Conservation (phyloP, 1,140 invertebrate species). For the Aphelenchoides fujianensis region DNA sequence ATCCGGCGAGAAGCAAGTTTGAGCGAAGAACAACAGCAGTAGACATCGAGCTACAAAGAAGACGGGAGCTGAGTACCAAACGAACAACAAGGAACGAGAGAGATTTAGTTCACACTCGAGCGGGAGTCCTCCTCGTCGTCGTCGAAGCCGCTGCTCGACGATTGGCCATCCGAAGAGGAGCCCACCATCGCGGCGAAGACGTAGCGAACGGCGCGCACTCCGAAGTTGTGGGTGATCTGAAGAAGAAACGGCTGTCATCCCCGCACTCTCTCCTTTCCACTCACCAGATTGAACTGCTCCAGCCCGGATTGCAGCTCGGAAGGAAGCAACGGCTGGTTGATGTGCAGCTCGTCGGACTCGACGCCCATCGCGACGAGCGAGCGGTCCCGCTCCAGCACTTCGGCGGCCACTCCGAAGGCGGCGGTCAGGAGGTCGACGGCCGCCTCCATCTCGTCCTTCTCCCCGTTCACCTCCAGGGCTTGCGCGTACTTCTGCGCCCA, state of each 20-base stretch:
- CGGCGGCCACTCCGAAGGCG: neutral
- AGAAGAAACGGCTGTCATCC: neutral
- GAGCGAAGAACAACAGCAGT: no score
- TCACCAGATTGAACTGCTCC: neutral
- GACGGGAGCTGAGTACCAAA: no score
- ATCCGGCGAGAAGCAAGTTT: no score
- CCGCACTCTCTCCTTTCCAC: neutral
- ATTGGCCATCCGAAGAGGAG: no score
- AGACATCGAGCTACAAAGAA: no score
- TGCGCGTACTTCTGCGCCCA: neutral
- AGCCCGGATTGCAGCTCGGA: neutral
- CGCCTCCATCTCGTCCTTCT: neutral
- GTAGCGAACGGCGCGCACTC: neutral
- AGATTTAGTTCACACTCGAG: no score
- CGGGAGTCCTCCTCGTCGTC: no score
- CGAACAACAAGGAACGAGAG: no score
- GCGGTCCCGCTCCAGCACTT: neutral
- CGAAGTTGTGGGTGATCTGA: slow-evolving; percentile 22
- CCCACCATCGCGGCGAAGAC: neutral
- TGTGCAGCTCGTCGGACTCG: neutral
- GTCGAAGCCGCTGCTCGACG: no score
- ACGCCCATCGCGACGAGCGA: neutral
- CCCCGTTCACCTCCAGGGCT: neutral
- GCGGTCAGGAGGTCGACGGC: neutral
- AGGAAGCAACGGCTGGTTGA: neutral